Conservation (phyloP, 2,113 vertebrate species). For the Pelecanus crispus region DNA sequence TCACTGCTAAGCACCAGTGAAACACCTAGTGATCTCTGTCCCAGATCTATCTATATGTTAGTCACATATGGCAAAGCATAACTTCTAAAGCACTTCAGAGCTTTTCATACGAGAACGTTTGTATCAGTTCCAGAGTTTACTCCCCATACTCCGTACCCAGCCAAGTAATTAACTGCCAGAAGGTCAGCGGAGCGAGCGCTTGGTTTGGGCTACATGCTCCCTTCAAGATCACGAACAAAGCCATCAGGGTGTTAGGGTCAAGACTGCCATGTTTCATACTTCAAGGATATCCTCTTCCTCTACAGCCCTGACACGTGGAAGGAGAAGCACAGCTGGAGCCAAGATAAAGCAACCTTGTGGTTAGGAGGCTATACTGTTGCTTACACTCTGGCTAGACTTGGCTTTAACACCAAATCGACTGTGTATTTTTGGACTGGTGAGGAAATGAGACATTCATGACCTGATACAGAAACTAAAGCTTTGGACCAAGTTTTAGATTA, state of each 20-base stretch:
- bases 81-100: not conserved
- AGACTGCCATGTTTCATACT: not conserved
- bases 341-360: slow-evolving; percentile 9
- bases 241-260: not conserved
- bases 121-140: not conserved
- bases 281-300: not conserved
- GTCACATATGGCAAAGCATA: not conserved
- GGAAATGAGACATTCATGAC: not conserved
- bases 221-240: not conserved
- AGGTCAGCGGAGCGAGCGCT: not conserved
- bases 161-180: not conserved
- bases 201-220: not conserved
- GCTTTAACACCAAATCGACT: not conserved
- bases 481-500: not conserved
- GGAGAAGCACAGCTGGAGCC: not conserved
- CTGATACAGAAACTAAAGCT: slow-evolving; percentile 8
- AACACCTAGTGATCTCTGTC: not conserved
- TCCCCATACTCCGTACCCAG: not conserved
- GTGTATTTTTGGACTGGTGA: not conserved
- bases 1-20: not conserved
- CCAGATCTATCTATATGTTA: not conserved
- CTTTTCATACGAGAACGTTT: not conserved
- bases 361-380: not conserved
- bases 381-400: not conserved
- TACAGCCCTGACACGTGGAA: not conserved